phyloP scores from a whole-genome alignment of 2,113 vertebrate genomes.

The Caranx melampygus region DNA sequence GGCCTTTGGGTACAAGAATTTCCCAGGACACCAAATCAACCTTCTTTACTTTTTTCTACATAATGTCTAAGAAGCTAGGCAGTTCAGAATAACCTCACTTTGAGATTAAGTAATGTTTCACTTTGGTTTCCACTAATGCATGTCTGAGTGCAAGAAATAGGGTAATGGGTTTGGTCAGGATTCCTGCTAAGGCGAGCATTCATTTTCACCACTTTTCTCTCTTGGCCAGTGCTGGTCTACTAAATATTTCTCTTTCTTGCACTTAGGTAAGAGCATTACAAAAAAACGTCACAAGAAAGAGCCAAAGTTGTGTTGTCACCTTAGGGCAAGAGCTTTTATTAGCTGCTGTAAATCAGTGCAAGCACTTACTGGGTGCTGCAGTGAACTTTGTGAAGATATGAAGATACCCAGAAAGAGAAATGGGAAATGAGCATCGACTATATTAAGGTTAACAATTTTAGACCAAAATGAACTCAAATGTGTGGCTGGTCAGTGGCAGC shows the following conservation, averaged over 20 bases:
- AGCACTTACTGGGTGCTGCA: neutral
- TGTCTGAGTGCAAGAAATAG: conserved; percentile 41
- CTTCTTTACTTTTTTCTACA: neutral
- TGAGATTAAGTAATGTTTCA: conserved; percentile 26
- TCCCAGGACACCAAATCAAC: conserved; percentile 16
- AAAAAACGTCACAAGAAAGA: neutral
- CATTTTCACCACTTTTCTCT: conserved; percentile 12
- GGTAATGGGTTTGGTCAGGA: conserved; percentile 36
- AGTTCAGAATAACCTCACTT: conserved; percentile 20
- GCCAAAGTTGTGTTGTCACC: neutral
- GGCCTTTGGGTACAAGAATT: conserved; percentile 15
- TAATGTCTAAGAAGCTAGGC: neutral
- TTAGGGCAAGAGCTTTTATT: neutral
- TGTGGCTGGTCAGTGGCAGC: no score
- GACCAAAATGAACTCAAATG: no score
- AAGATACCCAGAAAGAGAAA: no score
- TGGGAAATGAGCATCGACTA: no score
- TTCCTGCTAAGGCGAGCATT: conserved; percentile 16
- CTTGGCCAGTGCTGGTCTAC: neutral
- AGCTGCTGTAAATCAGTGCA: neutral
- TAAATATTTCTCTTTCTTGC: neutral
- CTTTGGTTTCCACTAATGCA: conserved; percentile 35
- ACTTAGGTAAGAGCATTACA: neutral
- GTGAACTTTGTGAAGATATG: no score
- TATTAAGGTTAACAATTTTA: no score